phyloP scores from a whole-genome alignment of 37 sponge, comb jelly and placozoan species.

The Theonella swinhoei region DNA sequence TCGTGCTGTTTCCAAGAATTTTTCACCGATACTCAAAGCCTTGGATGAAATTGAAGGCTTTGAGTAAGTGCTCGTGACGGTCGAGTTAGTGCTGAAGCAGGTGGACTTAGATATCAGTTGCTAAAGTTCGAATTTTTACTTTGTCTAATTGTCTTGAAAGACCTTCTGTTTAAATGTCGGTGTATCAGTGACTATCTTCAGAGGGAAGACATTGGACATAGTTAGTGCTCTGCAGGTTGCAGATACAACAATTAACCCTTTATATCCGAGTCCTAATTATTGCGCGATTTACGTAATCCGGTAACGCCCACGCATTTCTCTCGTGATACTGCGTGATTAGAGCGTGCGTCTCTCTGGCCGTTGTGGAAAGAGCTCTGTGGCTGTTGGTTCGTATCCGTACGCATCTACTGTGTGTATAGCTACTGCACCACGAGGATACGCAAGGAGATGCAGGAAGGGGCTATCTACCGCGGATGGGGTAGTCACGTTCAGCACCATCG shows the following conservation, averaged over 20 bases:
- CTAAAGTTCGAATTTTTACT: slow-evolving; percentile 22
- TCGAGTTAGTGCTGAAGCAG: slow-evolving; percentile 9
- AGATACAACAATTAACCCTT: slow-evolving; percentile 23
- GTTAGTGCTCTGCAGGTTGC: slow-evolving; percentile 22
- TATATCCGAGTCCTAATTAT: too few relatives aligned
- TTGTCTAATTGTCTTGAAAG: slow-evolving; percentile 5
- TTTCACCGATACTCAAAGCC: slow-evolving; percentile 4
- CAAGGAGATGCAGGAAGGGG: too few relatives aligned
- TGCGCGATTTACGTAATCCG: too few relatives aligned
- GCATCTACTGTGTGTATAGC: too few relatives aligned
- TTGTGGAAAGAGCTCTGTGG: too few relatives aligned
- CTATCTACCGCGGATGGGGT: too few relatives aligned
- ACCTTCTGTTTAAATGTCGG: slow-evolving; percentile 12
- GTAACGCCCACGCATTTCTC: too few relatives aligned
- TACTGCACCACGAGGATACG: too few relatives aligned
- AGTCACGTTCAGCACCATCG: too few relatives aligned
- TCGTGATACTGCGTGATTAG: too few relatives aligned
- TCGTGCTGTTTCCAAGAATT: slow-evolving; percentile 11
- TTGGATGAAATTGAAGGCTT: slow-evolving; percentile 11
- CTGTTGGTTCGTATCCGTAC: too few relatives aligned
- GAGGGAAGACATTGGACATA: slow-evolving; percentile 25
- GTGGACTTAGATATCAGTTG: slow-evolving; percentile 25
- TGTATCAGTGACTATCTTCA: slow-evolving; percentile 28
- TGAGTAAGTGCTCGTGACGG: background rate
- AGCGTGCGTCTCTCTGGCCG: too few relatives aligned